These are phyloP conservation scores for Rhinoderma darwinii DNA, from an alignment of 2,113 vertebrate genomes.

Conservation along the genomic window DNA sequence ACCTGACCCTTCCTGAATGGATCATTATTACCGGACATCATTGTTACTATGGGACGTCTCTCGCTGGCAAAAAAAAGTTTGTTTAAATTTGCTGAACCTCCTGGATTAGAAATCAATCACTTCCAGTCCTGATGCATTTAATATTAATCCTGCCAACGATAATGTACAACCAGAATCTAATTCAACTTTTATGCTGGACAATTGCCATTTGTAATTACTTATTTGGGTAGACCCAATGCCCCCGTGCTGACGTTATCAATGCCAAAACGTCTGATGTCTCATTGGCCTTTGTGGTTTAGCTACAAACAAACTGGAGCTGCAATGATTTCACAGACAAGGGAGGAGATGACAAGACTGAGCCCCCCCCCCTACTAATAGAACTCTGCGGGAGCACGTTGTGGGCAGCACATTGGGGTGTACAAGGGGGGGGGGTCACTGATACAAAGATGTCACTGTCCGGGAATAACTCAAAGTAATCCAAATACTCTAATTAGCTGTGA, in stretches of 20 bases:
- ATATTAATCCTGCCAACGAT: slow-evolving; percentile 36
- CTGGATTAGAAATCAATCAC: slow-evolving; percentile 39
- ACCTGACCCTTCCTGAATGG: background rate
- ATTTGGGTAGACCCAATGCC: slow-evolving; percentile 10
- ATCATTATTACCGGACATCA: background rate
- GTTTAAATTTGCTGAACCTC: background rate
- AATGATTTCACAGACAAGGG: background rate
- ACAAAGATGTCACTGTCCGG: too few species aligned
- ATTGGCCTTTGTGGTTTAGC: slow-evolving; percentile 1
- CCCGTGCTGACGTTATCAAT: background rate
- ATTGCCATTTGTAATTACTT: slow-evolving; percentile 16
- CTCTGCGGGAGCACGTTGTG: too few species aligned
- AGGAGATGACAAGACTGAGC: too few species aligned
- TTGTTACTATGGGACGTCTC: background rate
- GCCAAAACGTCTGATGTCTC: background rate
- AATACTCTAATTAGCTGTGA: too few species aligned
- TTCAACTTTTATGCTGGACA: slow-evolving; percentile 39
- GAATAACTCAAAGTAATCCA: too few species aligned
- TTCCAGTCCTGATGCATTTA: slow-evolving; percentile 24
- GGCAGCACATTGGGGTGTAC: too few species aligned
- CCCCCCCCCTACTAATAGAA: too few species aligned
- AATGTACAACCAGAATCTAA: slow-evolving; percentile 34
- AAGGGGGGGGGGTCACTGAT: too few species aligned
- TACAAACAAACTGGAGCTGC: background rate
- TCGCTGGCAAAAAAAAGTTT: slow-evolving; percentile 10